Percentiles rank a stretch among this genome's conserved stretches.
These are phyloP conservation scores for Protonibea diacanthus DNA, from an alignment of 2,797 vertebrate species.

Conservation along the genomic window DNA sequence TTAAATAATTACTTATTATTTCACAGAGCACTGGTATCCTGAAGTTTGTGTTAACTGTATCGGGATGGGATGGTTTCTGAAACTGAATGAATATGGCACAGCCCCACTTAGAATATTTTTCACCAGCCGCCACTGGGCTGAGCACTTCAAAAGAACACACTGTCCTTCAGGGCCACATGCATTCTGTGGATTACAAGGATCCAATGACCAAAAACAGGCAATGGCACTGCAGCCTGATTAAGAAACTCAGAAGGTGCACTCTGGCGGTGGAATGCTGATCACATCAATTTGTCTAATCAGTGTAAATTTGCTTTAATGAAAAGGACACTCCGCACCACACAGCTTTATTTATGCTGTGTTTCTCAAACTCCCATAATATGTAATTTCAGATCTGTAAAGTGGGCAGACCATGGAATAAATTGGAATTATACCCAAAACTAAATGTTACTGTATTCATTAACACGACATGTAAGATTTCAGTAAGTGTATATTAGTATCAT, in stretches of 20 bases:
- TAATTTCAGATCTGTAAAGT: slow-evolving; percentile 5
- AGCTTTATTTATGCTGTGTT: slow-evolving; percentile 42
- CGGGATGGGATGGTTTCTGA: no score
- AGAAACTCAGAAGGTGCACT: slow-evolving; percentile 48
- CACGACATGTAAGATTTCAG: background rate
- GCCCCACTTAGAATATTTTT: no score
- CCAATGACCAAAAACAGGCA: slow-evolving; percentile 55
- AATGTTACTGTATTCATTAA: background rate
- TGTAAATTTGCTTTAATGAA: slow-evolving; percentile 62
- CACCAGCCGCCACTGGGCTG: background rate
- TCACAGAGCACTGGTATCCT: no score
- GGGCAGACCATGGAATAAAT: background rate
- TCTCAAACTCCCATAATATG: slow-evolving; percentile 24
- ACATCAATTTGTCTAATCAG: slow-evolving; percentile 65
- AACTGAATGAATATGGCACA: no score
- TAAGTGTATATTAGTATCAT: no score
- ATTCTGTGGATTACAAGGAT: slow-evolving; percentile 50
- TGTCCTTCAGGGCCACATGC: slow-evolving; percentile 43
- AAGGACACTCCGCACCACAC: slow-evolving; percentile 36
- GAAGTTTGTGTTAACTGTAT: no score
- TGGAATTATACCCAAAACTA: background rate
- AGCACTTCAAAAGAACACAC: slow-evolving; percentile 30
- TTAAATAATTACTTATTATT: no score
- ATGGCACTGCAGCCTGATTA: slow-evolving; percentile 55
- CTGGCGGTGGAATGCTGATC: slow-evolving; percentile 53